phyloP scores from a whole-genome alignment of 2,888 invertebrate genomes.

The Amphipoea oculea region DNA sequence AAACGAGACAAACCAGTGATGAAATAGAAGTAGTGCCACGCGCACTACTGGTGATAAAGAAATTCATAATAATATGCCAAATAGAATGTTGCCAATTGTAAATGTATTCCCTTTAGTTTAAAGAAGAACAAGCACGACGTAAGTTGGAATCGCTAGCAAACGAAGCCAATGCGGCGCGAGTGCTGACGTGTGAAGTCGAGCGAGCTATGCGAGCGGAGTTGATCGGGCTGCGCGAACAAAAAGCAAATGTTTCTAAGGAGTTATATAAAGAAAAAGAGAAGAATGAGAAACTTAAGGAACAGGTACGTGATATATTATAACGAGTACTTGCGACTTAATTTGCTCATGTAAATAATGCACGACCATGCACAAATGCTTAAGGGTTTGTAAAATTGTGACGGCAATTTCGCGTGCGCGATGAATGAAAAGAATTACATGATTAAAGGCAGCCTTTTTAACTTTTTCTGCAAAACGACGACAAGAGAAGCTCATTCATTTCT shows the following conservation, averaged over 20 bases:
- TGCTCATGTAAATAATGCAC: background rate
- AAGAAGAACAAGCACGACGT: slow-evolving; percentile 82
- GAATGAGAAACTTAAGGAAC: slow-evolving; percentile 67
- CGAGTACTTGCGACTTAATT: slow-evolving; percentile 6
- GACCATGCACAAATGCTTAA: background rate
- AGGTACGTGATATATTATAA: slow-evolving; percentile 69
- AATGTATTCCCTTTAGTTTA: slow-evolving; percentile 73
- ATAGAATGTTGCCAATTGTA: background rate
- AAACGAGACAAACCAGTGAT: background rate
- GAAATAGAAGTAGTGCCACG: background rate
- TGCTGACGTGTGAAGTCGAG: slow-evolving; percentile 79
- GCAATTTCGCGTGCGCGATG: background rate
- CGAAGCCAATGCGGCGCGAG: slow-evolving; percentile 76
- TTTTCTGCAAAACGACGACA: background rate
- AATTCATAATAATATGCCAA: background rate
- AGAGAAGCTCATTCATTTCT: background rate
- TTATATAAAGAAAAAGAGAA: slow-evolving; percentile 75
- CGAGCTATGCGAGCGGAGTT: slow-evolving; percentile 81
- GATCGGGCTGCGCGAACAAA: slow-evolving; percentile 77
- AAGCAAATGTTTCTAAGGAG: slow-evolving; percentile 75
- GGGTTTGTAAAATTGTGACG: background rate
- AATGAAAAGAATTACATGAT: background rate
- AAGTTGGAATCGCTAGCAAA: slow-evolving; percentile 72
- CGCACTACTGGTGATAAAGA: background rate
- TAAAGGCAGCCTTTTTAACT: background rate